A percentile compares a stretch with the other conserved stretches of the same genome.
phyloP scores from a whole-genome alignment of 2,888 invertebrate species.

The Aproaerema taeniolella region DNA sequence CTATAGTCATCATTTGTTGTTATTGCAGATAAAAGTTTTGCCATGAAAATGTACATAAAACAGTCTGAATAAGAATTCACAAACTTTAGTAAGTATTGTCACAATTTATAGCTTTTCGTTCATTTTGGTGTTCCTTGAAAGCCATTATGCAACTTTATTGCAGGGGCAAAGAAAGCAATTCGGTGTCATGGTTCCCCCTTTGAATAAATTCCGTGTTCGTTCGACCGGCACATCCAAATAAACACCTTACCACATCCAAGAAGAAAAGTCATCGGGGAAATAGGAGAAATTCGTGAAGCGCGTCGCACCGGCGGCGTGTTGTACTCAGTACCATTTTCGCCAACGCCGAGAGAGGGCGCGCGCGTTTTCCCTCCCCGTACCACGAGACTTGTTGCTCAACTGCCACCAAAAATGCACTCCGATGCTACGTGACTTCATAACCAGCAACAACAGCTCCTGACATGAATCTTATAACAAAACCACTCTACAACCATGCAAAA shows the following conservation, averaged over 20 bases:
- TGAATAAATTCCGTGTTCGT: conserved; percentile 11
- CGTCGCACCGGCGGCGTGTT: conserved; percentile 65
- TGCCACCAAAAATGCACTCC: conserved; percentile 39
- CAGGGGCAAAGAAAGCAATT: conserved; percentile 2
- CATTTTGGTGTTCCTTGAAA: too few species aligned
- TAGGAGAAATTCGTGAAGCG: conserved; percentile 71
- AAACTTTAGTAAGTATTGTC: too few species aligned
- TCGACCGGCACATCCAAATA: conserved; percentile 42
- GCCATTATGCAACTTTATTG: too few species aligned
- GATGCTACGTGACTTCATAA: conserved; percentile 40
- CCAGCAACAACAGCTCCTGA: conserved; percentile 29
- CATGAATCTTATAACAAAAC: conserved; percentile 66
- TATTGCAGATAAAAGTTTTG: too few species aligned
- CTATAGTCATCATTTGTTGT: too few species aligned
- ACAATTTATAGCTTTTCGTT: too few species aligned
- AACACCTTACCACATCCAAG: conserved; percentile 53
- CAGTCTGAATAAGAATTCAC: too few species aligned
- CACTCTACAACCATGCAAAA: conserved; percentile 58
- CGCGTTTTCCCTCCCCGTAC: conserved; percentile 37
- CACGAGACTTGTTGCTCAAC: conserved; percentile 67
- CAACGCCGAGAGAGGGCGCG: conserved; percentile 71
- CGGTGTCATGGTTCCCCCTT: conserved; percentile 7
- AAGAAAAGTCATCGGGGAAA: conserved; percentile 71
- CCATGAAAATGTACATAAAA: too few species aligned
- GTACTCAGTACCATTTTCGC: conserved; percentile 65